Base-by-base conservation (phyloP, 2,797 vertebrate species). In the Sebastes trivittatus region DNA sequence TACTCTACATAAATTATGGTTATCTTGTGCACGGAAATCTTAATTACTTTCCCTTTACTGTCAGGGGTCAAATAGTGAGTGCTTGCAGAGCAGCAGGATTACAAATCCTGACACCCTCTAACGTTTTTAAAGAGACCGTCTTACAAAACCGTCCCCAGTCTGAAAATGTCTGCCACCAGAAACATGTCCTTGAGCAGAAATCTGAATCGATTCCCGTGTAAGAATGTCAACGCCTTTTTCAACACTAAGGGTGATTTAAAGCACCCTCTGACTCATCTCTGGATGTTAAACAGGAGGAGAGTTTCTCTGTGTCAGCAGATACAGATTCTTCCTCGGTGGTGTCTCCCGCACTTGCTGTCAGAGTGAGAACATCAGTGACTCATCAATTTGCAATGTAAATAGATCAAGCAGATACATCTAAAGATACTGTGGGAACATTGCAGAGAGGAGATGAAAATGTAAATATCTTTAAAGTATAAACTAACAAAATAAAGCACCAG, bases 291-390 rank as follows among this genome's bases (percentile, higher is more conserved):
- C 83, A 86, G 73, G 75, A 56, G 3, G 30, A 72, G 46, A 1
- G 66, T 81, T 83, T 81, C 23, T 75, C 66, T 29, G 23, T 75
- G 83, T 91, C 82, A 90, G 90, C 89, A 83, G 63, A 32, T 59
- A 32, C 78, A 85, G 65, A 42, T 56, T 65, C 73, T 68, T 81
- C 64, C 60, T 71, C 67, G 0, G 70, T 6, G 30, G 74, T 72
- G 54, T 73, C 72, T 81, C 82, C 65, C 76, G 84, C 78, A 30
- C 70, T 14, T 36, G n/a, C 62, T 20, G 73, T 54, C 59, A 69
- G 61, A 59, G 75, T 64, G 69, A 80, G 69, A 72, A 79, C 46
- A 73, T 72, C 82, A 81, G 82, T 90, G 89, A 94, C 81, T 94
- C 92, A 88, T 90, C 83, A 77, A 9, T 88, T 83, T 87, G 18